A percentile compares a stretch with the other conserved stretches of the same genome.
Conservation (phyloP, 2,797 vertebrate genomes). For the Florisuga fusca region DNA sequence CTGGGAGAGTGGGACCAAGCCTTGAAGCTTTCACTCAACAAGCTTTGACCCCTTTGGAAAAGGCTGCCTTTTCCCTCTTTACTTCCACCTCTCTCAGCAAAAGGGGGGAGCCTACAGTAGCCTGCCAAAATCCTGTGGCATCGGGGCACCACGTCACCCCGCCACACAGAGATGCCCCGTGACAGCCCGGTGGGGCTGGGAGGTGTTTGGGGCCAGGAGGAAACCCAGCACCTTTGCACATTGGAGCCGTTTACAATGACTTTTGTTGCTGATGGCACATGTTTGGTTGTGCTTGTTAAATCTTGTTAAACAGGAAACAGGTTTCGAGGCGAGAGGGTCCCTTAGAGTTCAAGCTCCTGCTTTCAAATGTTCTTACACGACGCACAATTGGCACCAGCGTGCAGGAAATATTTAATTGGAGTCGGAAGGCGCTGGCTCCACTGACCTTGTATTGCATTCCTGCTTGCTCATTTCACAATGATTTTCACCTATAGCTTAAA, state of each 20-base stretch:
- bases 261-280: constrained; percentile 76
- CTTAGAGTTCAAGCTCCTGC: constrained; percentile 79
- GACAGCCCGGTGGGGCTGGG: neutral
- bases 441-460: constrained; percentile 71
- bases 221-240: constrained; percentile 69
- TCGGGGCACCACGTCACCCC: neutral
- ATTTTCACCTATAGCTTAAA: constrained; percentile 66
- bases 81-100: neutral
- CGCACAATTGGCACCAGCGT: constrained; percentile 77
- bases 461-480: constrained; percentile 49
- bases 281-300: constrained; percentile 78
- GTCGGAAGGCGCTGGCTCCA: constrained; percentile 78
- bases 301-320: constrained; percentile 86
- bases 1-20: neutral
- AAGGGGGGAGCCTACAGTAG: neutral
- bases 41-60: neutral
- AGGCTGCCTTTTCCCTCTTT: neutral
- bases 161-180: neutral
- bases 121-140: neutral
- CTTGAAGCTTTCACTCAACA: neutral
- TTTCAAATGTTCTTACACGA: constrained; percentile 81
- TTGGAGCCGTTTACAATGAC: constrained; percentile 64
- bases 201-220: neutral
- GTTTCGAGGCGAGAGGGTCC: constrained; percentile 79
- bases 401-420: constrained; percentile 84